Conservation (phyloP, 2,113 vertebrate species). For the Danio rerio region GRCz12tu NC_133190.1:21920001-21920500, state of each 20-base stretch:
- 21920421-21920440: slow-evolving; percentile 29
- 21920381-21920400: slow-evolving; percentile 4
- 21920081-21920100: too few relatives aligned
- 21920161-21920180: too few relatives aligned
- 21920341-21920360: background rate
- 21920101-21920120: too few relatives aligned
- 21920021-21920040: too few relatives aligned
- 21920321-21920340: background rate
- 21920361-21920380: background rate
- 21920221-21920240: too few relatives aligned
- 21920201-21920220: too few relatives aligned
- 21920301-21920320: background rate
- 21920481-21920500: slow-evolving; percentile 41
- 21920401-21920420: slow-evolving; percentile 19
- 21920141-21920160: too few relatives aligned
- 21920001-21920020: too few relatives aligned
- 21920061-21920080: too few relatives aligned
- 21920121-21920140: too few relatives aligned
- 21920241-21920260: background rate
- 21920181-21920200: too few relatives aligned
- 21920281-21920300: background rate
- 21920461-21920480: slow-evolving; percentile 27
- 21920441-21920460: slow-evolving; percentile 32
- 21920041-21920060: too few relatives aligned
- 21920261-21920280: background rate